Evolutionary conservation across 2,888 invertebrate species (phyloP).

Genomic region (Thumatha senex): DNA sequence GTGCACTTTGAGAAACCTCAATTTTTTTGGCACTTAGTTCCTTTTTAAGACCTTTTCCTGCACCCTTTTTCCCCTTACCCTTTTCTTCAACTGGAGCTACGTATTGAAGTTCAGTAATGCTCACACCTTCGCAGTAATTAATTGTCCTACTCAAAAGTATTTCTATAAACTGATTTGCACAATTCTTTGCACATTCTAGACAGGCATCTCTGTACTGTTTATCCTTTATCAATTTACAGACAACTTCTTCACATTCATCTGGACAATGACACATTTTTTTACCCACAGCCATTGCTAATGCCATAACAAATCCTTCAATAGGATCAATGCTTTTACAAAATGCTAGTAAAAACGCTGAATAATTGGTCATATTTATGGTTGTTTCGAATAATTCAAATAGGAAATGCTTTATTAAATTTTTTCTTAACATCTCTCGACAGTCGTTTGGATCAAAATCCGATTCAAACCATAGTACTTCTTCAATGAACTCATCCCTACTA

Average conservation of each 20-base stretch:
- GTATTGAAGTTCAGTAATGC: slow-evolving; percentile 62
- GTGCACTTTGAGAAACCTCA: slow-evolving; percentile 56
- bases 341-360: slow-evolving; percentile 84
- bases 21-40: slow-evolving; percentile 43
- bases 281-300: slow-evolving; percentile 82
- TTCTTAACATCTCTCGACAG: slow-evolving; percentile 49
- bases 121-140: slow-evolving; percentile 61
- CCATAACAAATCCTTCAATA: slow-evolving; percentile 81
- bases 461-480: slow-evolving; percentile 69
- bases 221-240: slow-evolving; percentile 62
- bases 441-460: slow-evolving; percentile 53
- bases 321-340: slow-evolving; percentile 84
- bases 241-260: slow-evolving; percentile 75
- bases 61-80: slow-evolving; percentile 24
- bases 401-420: slow-evolving; percentile 77
- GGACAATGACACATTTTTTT: slow-evolving; percentile 75
- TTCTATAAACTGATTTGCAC: slow-evolving; percentile 59
- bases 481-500: slow-evolving; percentile 56
- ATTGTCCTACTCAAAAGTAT: slow-evolving; percentile 57
- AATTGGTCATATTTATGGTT: slow-evolving; percentile 77
- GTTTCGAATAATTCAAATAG: slow-evolving; percentile 82
- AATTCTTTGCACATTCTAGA: slow-evolving; percentile 61
- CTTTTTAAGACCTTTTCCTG: slow-evolving; percentile 11
- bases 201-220: slow-evolving; percentile 67
- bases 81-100: slow-evolving; percentile 48